Evolutionary conservation across 2,888 invertebrate species (phyloP), one percentile per base, ranked within the genome.

Genomic region (Brachyopa scutellaris): DNA sequence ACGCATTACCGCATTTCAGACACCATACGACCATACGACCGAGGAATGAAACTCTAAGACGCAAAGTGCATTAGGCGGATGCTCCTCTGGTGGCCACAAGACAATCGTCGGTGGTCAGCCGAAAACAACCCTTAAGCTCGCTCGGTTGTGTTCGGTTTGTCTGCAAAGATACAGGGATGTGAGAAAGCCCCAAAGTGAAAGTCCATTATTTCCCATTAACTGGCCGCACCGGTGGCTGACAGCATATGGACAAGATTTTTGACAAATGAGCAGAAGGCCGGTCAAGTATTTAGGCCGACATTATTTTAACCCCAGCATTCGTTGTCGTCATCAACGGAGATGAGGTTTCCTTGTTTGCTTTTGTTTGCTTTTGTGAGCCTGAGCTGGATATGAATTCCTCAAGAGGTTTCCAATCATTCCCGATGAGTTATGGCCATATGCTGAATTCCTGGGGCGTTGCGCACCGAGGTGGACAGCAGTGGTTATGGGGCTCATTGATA

Each of bases 371-470:
- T 11, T 6, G 1, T 13, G 57, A 76, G 62, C 80, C 38, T 15
- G 17, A 31, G 38, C 19, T 45, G 49, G 82, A 61, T 77, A 84
- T 82, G 86, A 84, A 87, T 87, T 86, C 85, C 86, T 86, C 86
- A 84, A 74, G 87, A 86, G 87, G 86, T 86, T 87, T 87, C 85
- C 85, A 87, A 87, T 86, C 87, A 87, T 87, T 85, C 86, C 86
- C 84, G 76, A 86, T 87, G 87, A 87, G 85, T 86, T 86, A 87
- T 87, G 86, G 85, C 86, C 85, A 84, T 78, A 59, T 77, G 61
- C 66, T 66, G 72, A 66, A 82, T 77, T 82, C 53, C 82, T 76
- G 64, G 77, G 82, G 77, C 64, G 76, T 62, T 62, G 38, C 38
- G 57, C 59, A 3, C 33, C 19, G 33, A n/a, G 29, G 31, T 59